phyloP scores from a whole-genome alignment of 1,140 invertebrate species.

The Neuroterus valhalla region DNA sequence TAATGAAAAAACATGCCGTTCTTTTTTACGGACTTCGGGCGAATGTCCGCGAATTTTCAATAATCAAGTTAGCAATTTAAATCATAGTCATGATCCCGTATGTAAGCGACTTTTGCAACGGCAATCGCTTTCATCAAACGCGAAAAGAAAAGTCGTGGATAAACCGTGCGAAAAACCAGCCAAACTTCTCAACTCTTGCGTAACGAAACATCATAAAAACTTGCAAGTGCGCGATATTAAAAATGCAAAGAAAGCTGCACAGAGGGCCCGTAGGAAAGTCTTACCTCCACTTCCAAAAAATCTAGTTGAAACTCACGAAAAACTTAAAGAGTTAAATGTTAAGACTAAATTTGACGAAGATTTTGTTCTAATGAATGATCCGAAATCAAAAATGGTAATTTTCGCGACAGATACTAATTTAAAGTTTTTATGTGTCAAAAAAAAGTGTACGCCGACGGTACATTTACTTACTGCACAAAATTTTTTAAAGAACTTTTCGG shows the following conservation, averaged over 20 bases:
- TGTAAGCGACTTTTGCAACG: too few species aligned
- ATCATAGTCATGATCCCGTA: too few species aligned
- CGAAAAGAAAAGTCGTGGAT: too few species aligned
- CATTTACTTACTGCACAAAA: constrained; percentile 21
- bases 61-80: neutral
- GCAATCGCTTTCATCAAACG: too few species aligned
- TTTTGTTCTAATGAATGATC: neutral
- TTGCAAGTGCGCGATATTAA: neutral
- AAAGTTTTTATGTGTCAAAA: neutral
- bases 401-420: constrained; percentile 27
- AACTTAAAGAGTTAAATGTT: neutral
- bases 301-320: neutral
- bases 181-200: neutral
- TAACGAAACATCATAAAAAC: neutral
- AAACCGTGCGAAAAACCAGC: too few species aligned
- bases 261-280: neutral
- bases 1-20: neutral
- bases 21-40: neutral
- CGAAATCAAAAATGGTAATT: constrained; percentile 21
- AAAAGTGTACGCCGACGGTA: constrained; percentile 1
- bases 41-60: neutral
- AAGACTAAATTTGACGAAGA: neutral
- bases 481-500: constrained; percentile 26
- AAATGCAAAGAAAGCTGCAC: neutral
- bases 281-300: neutral